A percentile compares a stretch with the other conserved stretches of the same genome.
These are phyloP conservation scores for Eupithecia tripunctaria DNA, from an alignment of 2,888 invertebrate genomes.

Conservation along the genomic window DNA sequence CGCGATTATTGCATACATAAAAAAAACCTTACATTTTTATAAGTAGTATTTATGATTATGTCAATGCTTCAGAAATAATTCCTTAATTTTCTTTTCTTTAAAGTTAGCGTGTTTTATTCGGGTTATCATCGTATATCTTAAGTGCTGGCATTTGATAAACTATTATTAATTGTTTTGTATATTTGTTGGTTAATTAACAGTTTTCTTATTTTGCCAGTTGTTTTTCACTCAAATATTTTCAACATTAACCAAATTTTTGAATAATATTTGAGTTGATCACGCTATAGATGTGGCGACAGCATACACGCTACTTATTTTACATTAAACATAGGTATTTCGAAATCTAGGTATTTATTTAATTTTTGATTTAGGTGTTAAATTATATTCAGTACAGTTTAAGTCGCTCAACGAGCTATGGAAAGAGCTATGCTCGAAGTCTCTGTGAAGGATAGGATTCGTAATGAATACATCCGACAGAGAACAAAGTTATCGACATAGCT, in stretches of 20 bases:
- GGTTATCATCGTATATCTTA: constrained; percentile 53
- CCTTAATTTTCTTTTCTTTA: constrained; percentile 32
- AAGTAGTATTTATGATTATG: too few species aligned
- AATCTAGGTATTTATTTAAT: neutral
- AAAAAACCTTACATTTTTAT: too few species aligned
- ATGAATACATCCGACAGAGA: too few species aligned
- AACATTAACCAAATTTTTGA: neutral
- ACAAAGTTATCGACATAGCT: too few species aligned
- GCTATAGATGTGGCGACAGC: constrained; percentile 12
- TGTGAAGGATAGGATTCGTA: too few species aligned
- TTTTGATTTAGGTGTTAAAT: neutral
- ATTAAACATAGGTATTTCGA: constrained; percentile 13
- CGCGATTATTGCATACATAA: too few species aligned
- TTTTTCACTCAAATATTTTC: constrained; percentile 17
- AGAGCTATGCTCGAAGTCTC: too few species aligned
- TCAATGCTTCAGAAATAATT: neutral
- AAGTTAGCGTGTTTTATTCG: constrained; percentile 54
- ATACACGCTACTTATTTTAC: constrained; percentile 24
- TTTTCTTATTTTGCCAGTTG: constrained; percentile 18
- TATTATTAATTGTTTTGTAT: constrained; percentile 50
- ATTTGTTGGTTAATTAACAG: constrained; percentile 39
- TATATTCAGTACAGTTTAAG: too few species aligned
- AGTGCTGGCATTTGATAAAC: constrained; percentile 60
- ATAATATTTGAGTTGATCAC: constrained; percentile 21
- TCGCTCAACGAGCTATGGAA: too few species aligned